Percentiles rank a stretch among this genome's conserved stretches.
These are phyloP conservation scores for Laupala kohalensis DNA, from an alignment of 1,140 invertebrate genomes.

Conservation along the genomic window DNA sequence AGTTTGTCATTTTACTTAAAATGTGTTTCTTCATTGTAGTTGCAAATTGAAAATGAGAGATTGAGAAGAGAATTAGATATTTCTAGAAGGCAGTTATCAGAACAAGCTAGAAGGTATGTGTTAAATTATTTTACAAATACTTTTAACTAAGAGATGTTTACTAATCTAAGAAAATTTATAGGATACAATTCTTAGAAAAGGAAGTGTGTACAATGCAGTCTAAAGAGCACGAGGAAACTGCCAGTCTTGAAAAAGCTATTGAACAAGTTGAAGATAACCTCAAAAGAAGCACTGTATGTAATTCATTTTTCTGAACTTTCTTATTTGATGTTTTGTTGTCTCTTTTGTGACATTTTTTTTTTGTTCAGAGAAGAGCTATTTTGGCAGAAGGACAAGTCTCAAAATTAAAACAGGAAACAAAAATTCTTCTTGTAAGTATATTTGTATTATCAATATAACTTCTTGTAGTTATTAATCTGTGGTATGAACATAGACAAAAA, in stretches of 20 bases:
- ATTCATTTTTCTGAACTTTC: background rate
- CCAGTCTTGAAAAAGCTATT: conserved; percentile 37
- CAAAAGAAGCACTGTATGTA: conserved; percentile 38
- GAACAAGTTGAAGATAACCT: conserved; percentile 43
- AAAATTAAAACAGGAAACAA: conserved; percentile 41
- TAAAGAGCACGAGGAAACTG: conserved; percentile 35
- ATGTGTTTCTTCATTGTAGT: conserved; percentile 21
- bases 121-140: background rate
- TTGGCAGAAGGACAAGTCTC: conserved; percentile 38
- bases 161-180: conserved; percentile 14
- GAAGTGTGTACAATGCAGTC: conserved; percentile 35
- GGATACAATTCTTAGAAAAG: conserved; percentile 34
- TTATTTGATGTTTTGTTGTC: background rate
- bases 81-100: conserved; percentile 33
- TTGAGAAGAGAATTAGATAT: conserved; percentile 39
- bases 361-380: conserved; percentile 36
- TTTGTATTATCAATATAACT: too few species aligned
- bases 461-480: too few species aligned
- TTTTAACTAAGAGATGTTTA: background rate
- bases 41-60: conserved; percentile 40
- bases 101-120: conserved; percentile 33
- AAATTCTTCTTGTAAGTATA: conserved; percentile 37
- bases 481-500: too few species aligned
- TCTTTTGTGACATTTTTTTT: conserved; percentile 4
- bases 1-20: background rate